Evolutionary conservation across 2,113 vertebrate species (phyloP), one percentile per base, ranked within the genome.

Genomic region (Dissostichus mawsoni): DNA sequence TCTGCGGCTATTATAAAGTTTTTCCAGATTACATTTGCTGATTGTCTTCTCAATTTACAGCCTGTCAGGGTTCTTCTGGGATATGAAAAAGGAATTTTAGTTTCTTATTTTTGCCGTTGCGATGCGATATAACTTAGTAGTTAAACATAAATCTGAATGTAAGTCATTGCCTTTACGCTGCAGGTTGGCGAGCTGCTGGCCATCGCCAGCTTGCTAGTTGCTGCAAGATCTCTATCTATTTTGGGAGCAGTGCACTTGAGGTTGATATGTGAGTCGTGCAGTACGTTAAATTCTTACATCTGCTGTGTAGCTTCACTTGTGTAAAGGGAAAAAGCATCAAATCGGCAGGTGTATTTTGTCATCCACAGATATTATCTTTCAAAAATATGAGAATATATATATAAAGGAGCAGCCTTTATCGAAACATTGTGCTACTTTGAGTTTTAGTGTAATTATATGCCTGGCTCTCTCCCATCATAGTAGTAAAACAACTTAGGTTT

Each of bases 251-350:
- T 75, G 66, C 64, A 20, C 86, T 84, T 86, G 82, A 74, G 77
- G 80, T 82, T 84, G 81, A 90, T 69, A 66, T 84, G 80, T 7
- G 80, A 90, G 86, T 89, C 61, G 63, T 52, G 36, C 51, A 50
- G 48, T 10, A 75, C 61, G 72, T 73, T 77, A 57, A 73, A 80
- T 65, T 76, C 45, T 58, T 68, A 14, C 5, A 25, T 70, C 48
- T 36, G 58, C 59, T 57, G 33, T 61, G 62, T 11, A 58, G 57
- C 55, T 68, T 8, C 29, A 16, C 33, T 48, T 25, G 16, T 76
- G 36, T 18, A 44, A 23, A n/a, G 72, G 11, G 8, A 68, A 61
- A 55, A 1, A 16, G n/a, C 14, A 58, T 18, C 16, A 33, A 66
- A 53, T 7, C 18, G 69, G 41, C 3, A 59, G 53, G 2, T 36